phyloP scores from a whole-genome alignment of 2,888 invertebrate genomes.

The Apodemia zela region DNA sequence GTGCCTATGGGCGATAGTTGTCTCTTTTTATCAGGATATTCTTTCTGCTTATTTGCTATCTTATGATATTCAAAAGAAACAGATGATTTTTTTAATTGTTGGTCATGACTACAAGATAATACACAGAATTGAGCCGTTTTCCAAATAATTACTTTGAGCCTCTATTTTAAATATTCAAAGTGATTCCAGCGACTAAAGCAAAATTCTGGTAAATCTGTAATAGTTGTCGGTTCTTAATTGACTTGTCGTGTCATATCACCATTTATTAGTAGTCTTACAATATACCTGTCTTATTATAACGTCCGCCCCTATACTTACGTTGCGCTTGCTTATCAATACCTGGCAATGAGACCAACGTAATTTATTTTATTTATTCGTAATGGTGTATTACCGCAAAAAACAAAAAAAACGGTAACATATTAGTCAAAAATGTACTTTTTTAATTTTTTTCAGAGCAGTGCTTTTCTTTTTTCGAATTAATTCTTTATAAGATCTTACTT shows the following conservation, averaged over 20 bases:
- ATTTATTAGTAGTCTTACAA: constrained; percentile 71
- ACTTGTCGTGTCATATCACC: constrained; percentile 77
- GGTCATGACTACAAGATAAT: neutral
- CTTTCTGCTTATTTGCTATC: no score
- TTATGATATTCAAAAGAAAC: no score
- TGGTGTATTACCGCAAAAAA: no score
- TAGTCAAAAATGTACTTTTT: no score
- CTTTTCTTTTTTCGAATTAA: no score
- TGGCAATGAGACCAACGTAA: constrained; percentile 3
- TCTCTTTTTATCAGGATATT: no score
- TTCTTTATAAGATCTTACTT: no score
- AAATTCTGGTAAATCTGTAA: constrained; percentile 60
- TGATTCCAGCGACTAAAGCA: constrained; percentile 35
- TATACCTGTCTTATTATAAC: constrained; percentile 39
- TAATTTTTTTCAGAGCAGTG: no score
- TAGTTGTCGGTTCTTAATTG: constrained; percentile 72
- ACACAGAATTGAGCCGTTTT: neutral
- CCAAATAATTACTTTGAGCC: neutral
- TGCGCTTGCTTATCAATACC: constrained; percentile 15
- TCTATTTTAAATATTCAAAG: neutral
- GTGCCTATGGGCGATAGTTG: no score
- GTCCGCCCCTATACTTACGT: constrained; percentile 17
- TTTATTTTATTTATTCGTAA: neutral
- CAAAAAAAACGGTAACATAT: no score
- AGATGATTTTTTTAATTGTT: neutral